Evolutionary conservation across 1,140 invertebrate species (phyloP), one percentile per base, ranked within the genome.

Genomic region (Conopomorpha cramerella): DNA sequence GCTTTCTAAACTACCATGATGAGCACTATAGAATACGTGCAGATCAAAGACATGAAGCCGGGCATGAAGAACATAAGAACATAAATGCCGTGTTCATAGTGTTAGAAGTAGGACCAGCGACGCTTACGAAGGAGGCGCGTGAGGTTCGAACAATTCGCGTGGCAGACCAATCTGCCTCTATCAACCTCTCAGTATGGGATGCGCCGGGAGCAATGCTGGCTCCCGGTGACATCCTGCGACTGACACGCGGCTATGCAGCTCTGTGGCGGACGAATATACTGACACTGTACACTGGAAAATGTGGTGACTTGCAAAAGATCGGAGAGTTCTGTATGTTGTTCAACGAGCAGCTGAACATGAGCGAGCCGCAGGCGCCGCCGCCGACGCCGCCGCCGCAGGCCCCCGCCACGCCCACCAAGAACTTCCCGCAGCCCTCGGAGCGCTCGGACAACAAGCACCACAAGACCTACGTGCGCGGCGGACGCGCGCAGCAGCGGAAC

Each of bases 161-260:
- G 11, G 95, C 94, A 8, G 96, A 99, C 64, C 87, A 84, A 36
- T 89, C 90, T 2, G 96, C 93, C 8, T 89, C 87, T 43, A 92
- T 98, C 30, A 98, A 98, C 76, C 84, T 96, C 11, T 96, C 93
- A 1, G 86, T 98, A 31, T 98, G 95, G 95, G 95, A 97, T 73
- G 94, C 97, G 55, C 88, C 91, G 0, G 95, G 95, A 1, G 86
- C 90, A 33, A 79, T 93, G 25, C 71, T 99, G 36, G 64, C 82
- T 39, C 90, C 93, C 2, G 95, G 95, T 4, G 95, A 98, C 65
- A 98, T 98, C 30, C 90, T 96, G 38, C 82, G 87, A 42, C 73
- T 98, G 15, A 92, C 89, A 1, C 93, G 93, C 62, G 92, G 92
- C 12, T 97, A 97, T 70, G 88, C 93, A 1, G 89, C 88, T 0